Evolutionary conservation across 2,797 vertebrate species (phyloP), one percentile per base, ranked within the genome.

Genomic region (Urosaurus nigricauda): DNA sequence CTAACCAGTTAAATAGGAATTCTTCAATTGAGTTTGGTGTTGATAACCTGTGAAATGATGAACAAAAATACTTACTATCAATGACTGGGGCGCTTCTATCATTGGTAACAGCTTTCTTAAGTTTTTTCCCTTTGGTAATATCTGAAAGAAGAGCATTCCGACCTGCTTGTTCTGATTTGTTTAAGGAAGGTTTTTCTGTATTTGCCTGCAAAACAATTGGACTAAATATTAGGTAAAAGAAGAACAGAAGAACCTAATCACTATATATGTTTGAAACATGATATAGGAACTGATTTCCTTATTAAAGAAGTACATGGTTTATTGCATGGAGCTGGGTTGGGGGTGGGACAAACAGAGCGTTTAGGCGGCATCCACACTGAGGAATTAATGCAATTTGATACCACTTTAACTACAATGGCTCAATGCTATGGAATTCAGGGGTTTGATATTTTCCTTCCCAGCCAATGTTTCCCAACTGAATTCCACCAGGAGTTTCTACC

Each of bases 61-160:
- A n/a, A 68, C 29, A 89, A 40, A 78, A 40, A 63, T 53, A 97
- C 98, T 98, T 97, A 99, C 98, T 98, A 79, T 99, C 98, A 16
- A 99, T 19, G 37, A 96, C 0, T 0, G 99, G 98, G 51, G 90
- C 97, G 79, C 99, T 99, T 94, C 99, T 97, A 95, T 99, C 99
- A 97, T 99, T 98, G 93, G 99, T 99, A 63, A 98, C 97, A 0
- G 98, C 16, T 95, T 99, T 99, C 97, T 99, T 99, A 43, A 99
- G 96, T 83, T 93, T 98, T 91, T 98, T 19, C 51, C 98, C 98
- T 97, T 99, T 98, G 94, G 7, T 81, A 93, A 99, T 99, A 91
- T 99, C 99, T 0, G 97, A 95, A 80, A 99, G 91, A 16, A 99
- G 96, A 88, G 98, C 98, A 80, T 94, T 98, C 94, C 99, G 96